A percentile compares a stretch with the other conserved stretches of the same genome.
Conservation (phyloP, 1,140 invertebrate genomes). For the Sitodiplosis mosellana region DNA sequence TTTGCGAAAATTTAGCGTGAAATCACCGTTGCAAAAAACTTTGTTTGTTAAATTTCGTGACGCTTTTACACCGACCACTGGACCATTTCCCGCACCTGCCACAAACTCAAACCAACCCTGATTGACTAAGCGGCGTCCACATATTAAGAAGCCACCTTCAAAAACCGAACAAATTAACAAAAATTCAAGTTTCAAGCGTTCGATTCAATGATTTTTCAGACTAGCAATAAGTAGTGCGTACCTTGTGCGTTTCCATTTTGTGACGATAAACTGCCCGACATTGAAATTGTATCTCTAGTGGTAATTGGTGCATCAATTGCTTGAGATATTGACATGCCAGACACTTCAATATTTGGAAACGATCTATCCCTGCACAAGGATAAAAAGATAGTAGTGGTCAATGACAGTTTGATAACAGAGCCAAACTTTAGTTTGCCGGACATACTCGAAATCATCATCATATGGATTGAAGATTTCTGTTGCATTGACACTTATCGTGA, state of each 20-base stretch:
- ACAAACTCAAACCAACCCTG: slow-evolving; percentile 72
- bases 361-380: slow-evolving; percentile 30
- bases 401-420: background rate
- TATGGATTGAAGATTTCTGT: slow-evolving; percentile 79
- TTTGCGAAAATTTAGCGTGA: slow-evolving; percentile 48
- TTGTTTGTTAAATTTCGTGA: slow-evolving; percentile 49
- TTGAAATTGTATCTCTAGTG: slow-evolving; percentile 55
- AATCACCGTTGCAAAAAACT: slow-evolving; percentile 51
- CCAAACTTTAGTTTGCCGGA: background rate
- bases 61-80: slow-evolving; percentile 48
- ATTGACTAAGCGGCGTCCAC: slow-evolving; percentile 56
- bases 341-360: slow-evolving; percentile 69
- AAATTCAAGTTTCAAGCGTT: background rate
- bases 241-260: slow-evolving; percentile 65
- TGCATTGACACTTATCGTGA: slow-evolving; percentile 79
- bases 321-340: slow-evolving; percentile 76
- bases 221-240: slow-evolving; percentile 1
- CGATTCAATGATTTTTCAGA: slow-evolving; percentile 3
- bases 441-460: slow-evolving; percentile 43
- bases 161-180: background rate
- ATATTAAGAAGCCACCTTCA: slow-evolving; percentile 45
- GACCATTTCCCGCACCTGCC: slow-evolving; percentile 60
- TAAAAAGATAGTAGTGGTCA: slow-evolving; percentile 2
- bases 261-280: slow-evolving; percentile 62
- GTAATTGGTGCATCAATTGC: slow-evolving; percentile 87